Evolutionary conservation across 2,113 vertebrate genomes (phyloP).

Genomic region (Peromyscus polionotus): DNA sequence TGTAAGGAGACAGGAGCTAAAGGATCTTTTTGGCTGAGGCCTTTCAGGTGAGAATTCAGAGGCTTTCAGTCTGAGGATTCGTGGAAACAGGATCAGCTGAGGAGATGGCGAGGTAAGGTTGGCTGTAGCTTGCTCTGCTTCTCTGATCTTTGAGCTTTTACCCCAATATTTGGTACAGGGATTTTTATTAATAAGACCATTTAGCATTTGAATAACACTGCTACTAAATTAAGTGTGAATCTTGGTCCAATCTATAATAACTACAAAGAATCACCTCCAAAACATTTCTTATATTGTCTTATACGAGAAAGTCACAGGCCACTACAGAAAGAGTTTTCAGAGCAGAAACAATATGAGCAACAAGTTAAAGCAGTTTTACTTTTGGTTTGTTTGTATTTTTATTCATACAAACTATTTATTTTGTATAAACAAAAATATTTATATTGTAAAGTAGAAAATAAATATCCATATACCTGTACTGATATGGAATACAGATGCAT

Average conservation of each 20-base stretch:
- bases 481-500: not conserved
- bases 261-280: not conserved
- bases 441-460: not conserved
- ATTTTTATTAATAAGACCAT: too few species aligned
- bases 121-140: too few species aligned
- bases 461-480: not conserved
- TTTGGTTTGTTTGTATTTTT: not conserved
- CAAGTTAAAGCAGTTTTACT: not conserved
- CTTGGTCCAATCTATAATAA: slow-evolving; percentile 30
- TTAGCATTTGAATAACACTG: too few species aligned
- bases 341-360: not conserved
- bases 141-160: too few species aligned
- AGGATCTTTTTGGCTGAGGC: too few species aligned
- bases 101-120: too few species aligned
- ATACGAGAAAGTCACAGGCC: not conserved
- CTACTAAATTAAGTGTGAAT: not conserved
- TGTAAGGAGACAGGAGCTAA: too few species aligned
- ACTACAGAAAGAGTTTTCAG: not conserved
- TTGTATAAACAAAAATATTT: not conserved
- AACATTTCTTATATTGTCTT: not conserved
- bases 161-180: too few species aligned
- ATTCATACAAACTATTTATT: not conserved
- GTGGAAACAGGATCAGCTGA: too few species aligned
- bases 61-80: too few species aligned
- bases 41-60: too few species aligned